phyloP scores from a whole-genome alignment of 2,888 invertebrate genomes.

The Eretmocerus hayati region DNA sequence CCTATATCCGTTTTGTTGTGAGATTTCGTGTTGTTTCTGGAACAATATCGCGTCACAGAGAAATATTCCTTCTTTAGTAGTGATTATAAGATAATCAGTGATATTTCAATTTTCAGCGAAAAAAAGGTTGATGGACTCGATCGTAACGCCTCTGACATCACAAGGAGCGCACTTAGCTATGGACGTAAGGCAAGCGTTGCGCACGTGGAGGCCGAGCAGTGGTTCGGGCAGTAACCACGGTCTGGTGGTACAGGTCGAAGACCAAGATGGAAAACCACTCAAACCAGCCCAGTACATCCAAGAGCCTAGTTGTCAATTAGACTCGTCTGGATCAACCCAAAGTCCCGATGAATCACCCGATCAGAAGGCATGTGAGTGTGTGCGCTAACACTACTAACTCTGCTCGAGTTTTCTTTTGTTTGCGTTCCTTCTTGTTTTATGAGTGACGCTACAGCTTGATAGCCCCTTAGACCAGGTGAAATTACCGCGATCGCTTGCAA shows the following conservation, averaged over 20 bases:
- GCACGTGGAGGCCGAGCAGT: slow-evolving; percentile 35
- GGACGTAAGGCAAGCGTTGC: slow-evolving; percentile 38
- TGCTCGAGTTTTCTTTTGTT: slow-evolving; percentile 22
- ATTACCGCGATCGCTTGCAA: no score
- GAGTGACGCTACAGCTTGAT: no score
- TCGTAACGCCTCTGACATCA: slow-evolving; percentile 36
- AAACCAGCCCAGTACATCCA: slow-evolving; percentile 51
- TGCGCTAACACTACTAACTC: slow-evolving; percentile 45
- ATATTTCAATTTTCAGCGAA: slow-evolving; percentile 31
- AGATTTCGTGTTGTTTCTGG: no score
- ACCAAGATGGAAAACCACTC: slow-evolving; percentile 52
- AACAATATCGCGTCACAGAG: no score
- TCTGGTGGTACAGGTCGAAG: slow-evolving; percentile 54
- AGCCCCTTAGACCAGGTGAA: no score
- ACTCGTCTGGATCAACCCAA: slow-evolving; percentile 7
- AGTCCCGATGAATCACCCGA: slow-evolving; percentile 30
- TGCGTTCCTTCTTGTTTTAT: no score
- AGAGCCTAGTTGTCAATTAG: slow-evolving; percentile 33
- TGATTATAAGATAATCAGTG: no score
- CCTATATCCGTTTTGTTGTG: no score
- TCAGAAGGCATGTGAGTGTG: slow-evolving; percentile 48
- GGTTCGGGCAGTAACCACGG: slow-evolving; percentile 44
- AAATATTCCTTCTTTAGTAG: no score
- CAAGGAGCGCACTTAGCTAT: slow-evolving; percentile 38
- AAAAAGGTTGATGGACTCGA: slow-evolving; percentile 42